These are phyloP conservation scores for Lasius platythorax DNA, from an alignment of 2,888 invertebrate genomes.

Conservation along the genomic window DNA sequence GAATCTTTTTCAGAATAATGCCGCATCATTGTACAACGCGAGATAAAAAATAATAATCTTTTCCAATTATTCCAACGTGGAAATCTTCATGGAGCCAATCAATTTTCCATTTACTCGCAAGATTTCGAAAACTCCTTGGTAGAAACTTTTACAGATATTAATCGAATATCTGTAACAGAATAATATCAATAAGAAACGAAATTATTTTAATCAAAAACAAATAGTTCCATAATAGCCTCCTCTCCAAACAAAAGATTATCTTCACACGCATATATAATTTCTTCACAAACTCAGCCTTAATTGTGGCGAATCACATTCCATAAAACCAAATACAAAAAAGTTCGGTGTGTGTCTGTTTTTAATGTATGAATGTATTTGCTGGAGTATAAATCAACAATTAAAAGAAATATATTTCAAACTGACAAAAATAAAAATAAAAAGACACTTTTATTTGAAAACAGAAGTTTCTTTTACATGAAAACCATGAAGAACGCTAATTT, in stretches of 20 bases:
- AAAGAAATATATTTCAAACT: not conserved
- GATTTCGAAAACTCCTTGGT: not conserved
- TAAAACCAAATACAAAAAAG: constrained; percentile 26
- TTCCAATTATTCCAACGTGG: not conserved
- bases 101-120: not conserved
- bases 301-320: not conserved
- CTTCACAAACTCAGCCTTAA: constrained; percentile 2
- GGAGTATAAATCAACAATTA: constrained; percentile 20
- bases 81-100: not conserved
- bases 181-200: not conserved
- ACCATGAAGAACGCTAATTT: not conserved
- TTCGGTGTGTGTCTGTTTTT: not conserved
- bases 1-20: not conserved
- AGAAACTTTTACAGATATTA: not conserved
- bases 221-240: constrained; percentile 15
- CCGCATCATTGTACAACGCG: not conserved
- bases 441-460: not conserved
- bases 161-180: not conserved
- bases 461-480: not conserved
- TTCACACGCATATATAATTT: not conserved
- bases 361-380: constrained; percentile 30
- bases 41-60: not conserved
- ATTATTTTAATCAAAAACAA: not conserved
- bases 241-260: constrained; percentile 2
- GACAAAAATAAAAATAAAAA: not conserved